Evolutionary conservation across 2,888 invertebrate genomes (phyloP).

Genomic region (Boloria selene): DNA sequence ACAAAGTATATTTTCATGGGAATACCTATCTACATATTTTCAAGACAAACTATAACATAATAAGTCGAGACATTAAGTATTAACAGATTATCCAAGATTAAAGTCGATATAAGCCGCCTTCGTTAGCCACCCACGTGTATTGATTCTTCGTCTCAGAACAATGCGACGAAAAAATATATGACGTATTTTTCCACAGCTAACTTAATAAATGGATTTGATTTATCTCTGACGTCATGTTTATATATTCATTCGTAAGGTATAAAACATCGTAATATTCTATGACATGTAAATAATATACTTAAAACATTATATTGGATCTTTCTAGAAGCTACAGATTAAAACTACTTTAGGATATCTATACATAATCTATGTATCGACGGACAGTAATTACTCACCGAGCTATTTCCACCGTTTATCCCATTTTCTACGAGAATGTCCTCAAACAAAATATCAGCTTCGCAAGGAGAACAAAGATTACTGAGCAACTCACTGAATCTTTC

Average conservation of each 20-base stretch:
- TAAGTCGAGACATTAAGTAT: slow-evolving; percentile 2
- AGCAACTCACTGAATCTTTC: slow-evolving; percentile 79
- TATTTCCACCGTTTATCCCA: slow-evolving; percentile 62
- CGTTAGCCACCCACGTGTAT: slow-evolving; percentile 16
- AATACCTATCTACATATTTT: neutral
- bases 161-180: slow-evolving; percentile 1
- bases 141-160: slow-evolving; percentile 9
- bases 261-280: no score
- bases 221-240: no score
- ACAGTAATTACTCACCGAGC: slow-evolving; percentile 56
- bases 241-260: no score
- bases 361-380: neutral
- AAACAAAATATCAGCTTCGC: slow-evolving; percentile 74
- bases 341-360: no score
- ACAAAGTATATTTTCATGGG: no score
- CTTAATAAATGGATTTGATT: neutral
- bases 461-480: slow-evolving; percentile 76
- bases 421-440: slow-evolving; percentile 75
- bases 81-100: slow-evolving; percentile 17
- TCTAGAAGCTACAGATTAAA: no score
- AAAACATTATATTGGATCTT: neutral
- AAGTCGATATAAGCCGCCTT: slow-evolving; percentile 10
- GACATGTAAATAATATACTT: neutral
- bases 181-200: neutral
- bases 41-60: neutral